A percentile compares a stretch with the other conserved stretches of the same genome.
phyloP scores from a whole-genome alignment of 2,797 vertebrate genomes.

The Pagetopsis macropterus region DNA sequence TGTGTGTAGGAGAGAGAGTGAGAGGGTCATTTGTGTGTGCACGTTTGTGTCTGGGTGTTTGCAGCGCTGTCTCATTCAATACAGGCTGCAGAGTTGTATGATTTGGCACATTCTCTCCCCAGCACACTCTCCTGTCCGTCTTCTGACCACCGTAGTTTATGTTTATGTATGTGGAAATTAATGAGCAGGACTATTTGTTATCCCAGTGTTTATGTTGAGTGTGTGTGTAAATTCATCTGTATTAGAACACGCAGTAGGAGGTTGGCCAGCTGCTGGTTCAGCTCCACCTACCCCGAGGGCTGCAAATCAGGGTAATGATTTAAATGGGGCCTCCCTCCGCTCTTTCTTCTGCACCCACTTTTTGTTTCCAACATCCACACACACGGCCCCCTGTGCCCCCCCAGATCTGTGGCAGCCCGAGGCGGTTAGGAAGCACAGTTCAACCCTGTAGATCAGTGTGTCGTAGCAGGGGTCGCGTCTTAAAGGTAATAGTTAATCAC shows the following conservation, averaged over 20 bases:
- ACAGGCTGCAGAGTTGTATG: slow-evolving; percentile 65
- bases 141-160: slow-evolving; percentile 50
- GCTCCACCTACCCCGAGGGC: slow-evolving; percentile 73
- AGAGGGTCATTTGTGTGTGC: slow-evolving; percentile 38
- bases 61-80: slow-evolving; percentile 60
- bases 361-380: slow-evolving; percentile 12
- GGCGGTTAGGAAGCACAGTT: slow-evolving; percentile 79
- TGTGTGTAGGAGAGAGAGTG: slow-evolving; percentile 11
- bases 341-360: slow-evolving; percentile 63
- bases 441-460: slow-evolving; percentile 70
- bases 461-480: slow-evolving; percentile 64
- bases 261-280: slow-evolving; percentile 71
- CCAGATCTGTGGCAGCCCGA: slow-evolving; percentile 59
- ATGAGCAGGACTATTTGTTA: slow-evolving; percentile 67
- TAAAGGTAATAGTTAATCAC: slow-evolving; percentile 80
- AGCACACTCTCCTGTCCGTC: slow-evolving; percentile 60
- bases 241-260: slow-evolving; percentile 72
- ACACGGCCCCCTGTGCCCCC: slow-evolving; percentile 36
- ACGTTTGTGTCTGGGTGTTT: slow-evolving; percentile 45
- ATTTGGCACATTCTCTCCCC: slow-evolving; percentile 67
- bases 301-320: slow-evolving; percentile 83
- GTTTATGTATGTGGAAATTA: slow-evolving; percentile 69
- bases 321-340: slow-evolving; percentile 75
- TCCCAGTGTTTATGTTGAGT: slow-evolving; percentile 52
- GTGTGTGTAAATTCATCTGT: slow-evolving; percentile 69